These are phyloP conservation scores for Siphlonurus alternatus DNA, from an alignment of 2,888 invertebrate species.

Conservation along the genomic window DNA sequence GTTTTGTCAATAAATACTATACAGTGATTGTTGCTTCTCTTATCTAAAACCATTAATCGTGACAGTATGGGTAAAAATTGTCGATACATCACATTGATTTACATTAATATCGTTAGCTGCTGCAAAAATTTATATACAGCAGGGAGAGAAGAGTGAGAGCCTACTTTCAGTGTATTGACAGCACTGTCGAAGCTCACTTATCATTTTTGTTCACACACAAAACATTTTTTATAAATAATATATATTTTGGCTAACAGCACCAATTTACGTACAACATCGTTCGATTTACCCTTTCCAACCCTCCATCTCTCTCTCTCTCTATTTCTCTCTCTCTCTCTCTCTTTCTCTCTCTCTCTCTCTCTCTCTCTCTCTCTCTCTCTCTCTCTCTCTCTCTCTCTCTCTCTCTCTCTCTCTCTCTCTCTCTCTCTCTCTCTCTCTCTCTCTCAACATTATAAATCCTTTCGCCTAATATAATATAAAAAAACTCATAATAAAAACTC, in stretches of 20 bases:
- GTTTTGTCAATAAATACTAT: neutral
- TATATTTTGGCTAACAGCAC: neutral
- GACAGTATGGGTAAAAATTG: neutral
- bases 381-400: no score
- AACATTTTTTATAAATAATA: neutral
- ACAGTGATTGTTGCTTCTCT: neutral
- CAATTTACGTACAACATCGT: no score
- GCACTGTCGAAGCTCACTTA: neutral
- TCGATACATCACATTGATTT: neutral
- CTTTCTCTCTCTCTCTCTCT: neutral
- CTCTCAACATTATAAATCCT: no score
- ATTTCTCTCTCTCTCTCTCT: no score
- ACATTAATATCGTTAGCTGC: neutral
- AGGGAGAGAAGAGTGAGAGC: neutral
- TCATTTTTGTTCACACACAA: neutral
- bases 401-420: no score
- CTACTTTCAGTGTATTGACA: neutral
- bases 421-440: no score
- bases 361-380: no score
- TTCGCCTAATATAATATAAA: no score
- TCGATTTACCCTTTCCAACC: no score
- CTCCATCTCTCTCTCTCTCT: no score
- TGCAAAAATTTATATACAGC: neutral
- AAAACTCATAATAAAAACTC: no score
- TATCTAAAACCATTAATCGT: neutral